Conservation (phyloP, 2,797 vertebrate genomes). For the Choloepus didactylus region DNA sequence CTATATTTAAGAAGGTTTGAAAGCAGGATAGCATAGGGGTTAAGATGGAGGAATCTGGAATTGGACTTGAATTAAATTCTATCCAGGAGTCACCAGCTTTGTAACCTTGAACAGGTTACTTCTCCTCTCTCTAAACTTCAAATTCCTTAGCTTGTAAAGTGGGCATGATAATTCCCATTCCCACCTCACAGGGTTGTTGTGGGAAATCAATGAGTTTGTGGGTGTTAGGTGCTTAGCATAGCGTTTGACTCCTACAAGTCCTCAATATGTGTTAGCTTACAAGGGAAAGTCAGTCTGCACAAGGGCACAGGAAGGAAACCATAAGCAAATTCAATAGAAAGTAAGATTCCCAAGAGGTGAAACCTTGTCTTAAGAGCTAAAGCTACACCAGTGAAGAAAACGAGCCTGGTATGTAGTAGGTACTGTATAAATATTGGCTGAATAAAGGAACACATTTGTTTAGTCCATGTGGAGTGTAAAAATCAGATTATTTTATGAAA, state of each 20-base stretch:
- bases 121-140: constrained; percentile 18
- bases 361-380: neutral
- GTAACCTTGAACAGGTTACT: constrained; percentile 23
- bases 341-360: neutral
- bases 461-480: neutral
- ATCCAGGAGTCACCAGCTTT: neutral
- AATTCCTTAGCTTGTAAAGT: neutral
- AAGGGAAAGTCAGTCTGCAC: neutral
- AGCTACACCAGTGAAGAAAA: neutral
- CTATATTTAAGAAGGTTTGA: constrained; percentile 25
- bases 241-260: neutral
- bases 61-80: constrained; percentile 35
- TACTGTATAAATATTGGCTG: neutral
- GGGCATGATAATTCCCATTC: neutral
- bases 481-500: constrained; percentile 21
- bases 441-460: neutral
- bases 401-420: neutral
- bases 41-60: constrained; percentile 10
- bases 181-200: neutral
- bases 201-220: constrained; percentile 35
- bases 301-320: neutral
- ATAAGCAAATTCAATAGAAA: neutral
- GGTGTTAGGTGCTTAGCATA: neutral
- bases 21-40: neutral
- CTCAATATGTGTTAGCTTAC: neutral